phyloP scores from a whole-genome alignment of 2,113 vertebrate genomes.

The Haemorhous mexicanus region DNA sequence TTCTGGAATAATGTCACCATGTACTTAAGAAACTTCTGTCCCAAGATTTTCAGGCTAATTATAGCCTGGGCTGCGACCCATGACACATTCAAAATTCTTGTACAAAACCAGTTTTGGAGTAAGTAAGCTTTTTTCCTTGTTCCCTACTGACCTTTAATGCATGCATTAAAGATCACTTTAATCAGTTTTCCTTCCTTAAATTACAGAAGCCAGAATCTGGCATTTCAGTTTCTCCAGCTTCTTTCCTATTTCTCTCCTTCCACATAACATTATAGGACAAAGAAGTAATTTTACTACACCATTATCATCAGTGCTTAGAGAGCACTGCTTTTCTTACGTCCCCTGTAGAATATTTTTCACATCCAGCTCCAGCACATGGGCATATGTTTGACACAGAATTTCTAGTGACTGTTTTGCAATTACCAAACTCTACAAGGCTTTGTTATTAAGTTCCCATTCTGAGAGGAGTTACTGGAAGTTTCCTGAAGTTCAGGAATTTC shows the following conservation, averaged over 20 bases:
- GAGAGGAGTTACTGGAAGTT: neutral
- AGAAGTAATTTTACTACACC: neutral
- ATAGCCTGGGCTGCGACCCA: neutral
- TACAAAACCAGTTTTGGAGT: neutral
- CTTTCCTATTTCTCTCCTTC: neutral
- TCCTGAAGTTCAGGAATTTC: neutral
- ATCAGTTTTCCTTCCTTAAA: neutral
- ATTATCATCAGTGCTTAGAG: neutral
- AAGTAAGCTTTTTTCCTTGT: neutral
- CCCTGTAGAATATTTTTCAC: neutral
- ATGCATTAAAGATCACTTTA: neutral
- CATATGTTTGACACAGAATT: neutral
- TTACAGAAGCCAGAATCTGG: neutral
- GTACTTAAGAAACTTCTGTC: conserved; percentile 5
- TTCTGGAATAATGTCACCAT: neutral
- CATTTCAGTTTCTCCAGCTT: neutral
- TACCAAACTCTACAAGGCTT: neutral
- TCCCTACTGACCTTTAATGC: neutral
- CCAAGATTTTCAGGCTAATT: neutral
- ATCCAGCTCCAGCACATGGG: neutral
- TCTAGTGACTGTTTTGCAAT: neutral
- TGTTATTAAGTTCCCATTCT: neutral
- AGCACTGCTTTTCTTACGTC: neutral
- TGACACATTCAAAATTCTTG: neutral
- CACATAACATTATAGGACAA: neutral